A percentile compares a stretch with the other conserved stretches of the same genome.
These are phyloP conservation scores for Pangasius sanitwongsei DNA, from an alignment of 2,797 vertebrate species.

Conservation along the genomic window DNA sequence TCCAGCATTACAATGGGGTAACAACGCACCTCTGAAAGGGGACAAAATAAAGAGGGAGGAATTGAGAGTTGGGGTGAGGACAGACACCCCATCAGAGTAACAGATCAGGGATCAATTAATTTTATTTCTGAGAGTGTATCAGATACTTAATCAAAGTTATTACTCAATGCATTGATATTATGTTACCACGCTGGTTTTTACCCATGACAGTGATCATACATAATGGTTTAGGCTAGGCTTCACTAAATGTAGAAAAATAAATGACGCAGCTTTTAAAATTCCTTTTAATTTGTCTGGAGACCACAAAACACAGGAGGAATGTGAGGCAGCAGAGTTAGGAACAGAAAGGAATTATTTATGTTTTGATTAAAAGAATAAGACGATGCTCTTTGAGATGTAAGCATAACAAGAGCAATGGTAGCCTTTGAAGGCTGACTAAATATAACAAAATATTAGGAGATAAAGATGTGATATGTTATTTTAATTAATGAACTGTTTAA, in stretches of 20 bases:
- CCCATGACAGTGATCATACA: neutral
- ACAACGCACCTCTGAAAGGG: conserved; percentile 82
- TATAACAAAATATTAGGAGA: neutral
- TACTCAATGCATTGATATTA: neutral
- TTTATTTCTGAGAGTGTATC: neutral
- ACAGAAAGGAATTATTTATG: neutral
- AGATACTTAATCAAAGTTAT: neutral
- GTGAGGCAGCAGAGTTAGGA: neutral
- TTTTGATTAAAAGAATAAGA: neutral
- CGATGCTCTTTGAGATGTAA: neutral
- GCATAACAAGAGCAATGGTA: neutral
- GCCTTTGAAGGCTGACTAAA: neutral
- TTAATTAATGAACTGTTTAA: neutral
- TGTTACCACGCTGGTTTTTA: neutral
- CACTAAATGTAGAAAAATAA: neutral
- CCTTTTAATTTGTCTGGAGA: neutral
- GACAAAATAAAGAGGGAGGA: neutral
- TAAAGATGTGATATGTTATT: neutral
- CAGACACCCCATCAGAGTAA: neutral
- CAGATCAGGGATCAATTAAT: neutral
- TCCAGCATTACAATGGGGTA: conserved; percentile 74
- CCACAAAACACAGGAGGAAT: neutral
- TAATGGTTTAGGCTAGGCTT: neutral
- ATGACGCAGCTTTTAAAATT: neutral
- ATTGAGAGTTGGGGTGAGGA: neutral